Percentiles rank a stretch among this genome's conserved stretches.
Conservation (phyloP, 2,888 invertebrate species). For the Zeuzera pyrina region DNA sequence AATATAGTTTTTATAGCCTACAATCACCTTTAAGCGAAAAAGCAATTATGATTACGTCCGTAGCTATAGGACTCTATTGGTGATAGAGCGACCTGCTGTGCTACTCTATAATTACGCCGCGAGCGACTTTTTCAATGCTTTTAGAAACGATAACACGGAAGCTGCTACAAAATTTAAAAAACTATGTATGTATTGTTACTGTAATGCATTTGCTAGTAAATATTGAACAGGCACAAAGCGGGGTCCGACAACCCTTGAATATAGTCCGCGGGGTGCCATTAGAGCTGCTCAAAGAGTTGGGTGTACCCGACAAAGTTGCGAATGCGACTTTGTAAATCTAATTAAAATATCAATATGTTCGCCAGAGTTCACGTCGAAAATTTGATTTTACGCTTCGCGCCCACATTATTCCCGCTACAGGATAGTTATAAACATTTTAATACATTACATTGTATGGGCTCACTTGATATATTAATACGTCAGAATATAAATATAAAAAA, state of each 20-base stretch:
- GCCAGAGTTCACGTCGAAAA: constrained; percentile 61
- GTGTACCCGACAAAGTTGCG: constrained; percentile 51
- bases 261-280: constrained; percentile 69
- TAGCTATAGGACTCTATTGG: constrained; percentile 42
- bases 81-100: constrained; percentile 56
- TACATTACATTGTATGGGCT: no score
- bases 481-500: no score
- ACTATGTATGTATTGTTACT: constrained; percentile 68
- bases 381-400: constrained; percentile 66
- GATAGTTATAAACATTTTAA: background rate
- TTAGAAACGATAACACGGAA: constrained; percentile 73
- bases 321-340: constrained; percentile 68
- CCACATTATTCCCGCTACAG: constrained; percentile 20
- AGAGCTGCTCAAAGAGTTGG: constrained; percentile 68
- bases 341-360: constrained; percentile 73
- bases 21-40: constrained; percentile 40
- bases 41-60: constrained; percentile 52
- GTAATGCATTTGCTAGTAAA: constrained; percentile 72
- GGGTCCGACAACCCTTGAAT: constrained; percentile 65
- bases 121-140: constrained; percentile 63
- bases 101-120: constrained; percentile 63
- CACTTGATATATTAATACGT: no score
- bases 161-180: constrained; percentile 68
- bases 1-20: constrained; percentile 36
- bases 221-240: constrained; percentile 67